Evolutionary conservation across 1,140 invertebrate genomes (phyloP), one percentile per base, ranked within the genome.

Genomic region (Maconellicoccus hirsutus): DNA sequence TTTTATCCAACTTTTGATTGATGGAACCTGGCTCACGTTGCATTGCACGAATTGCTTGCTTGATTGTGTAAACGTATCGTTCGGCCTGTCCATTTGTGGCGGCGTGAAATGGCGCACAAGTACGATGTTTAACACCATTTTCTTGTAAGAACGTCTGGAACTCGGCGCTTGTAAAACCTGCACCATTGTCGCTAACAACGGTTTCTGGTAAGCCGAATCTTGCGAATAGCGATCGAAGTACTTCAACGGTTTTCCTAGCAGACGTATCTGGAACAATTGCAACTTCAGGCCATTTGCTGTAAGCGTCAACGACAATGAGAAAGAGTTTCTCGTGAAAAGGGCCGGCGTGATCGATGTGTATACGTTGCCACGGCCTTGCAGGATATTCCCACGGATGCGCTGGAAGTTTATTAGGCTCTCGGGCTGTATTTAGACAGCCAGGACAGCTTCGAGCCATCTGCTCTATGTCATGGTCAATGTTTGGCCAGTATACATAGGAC

Each of bases 401-500:
- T 14, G 70, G 33, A 21, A 72, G 70, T 72, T 75, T 75, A 1
- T 52, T 0, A 19, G 74, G 74, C 33, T 61, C 74, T 26, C 72
- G 75, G 59, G 71, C 74, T 2, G 73, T 63, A 38, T 21, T 1
- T 72, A 26, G 22, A 59, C 70, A 73, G 10, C 69, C 61, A 2
- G 16, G n/a, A 25, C 72, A 73, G 26, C n/a, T 52, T 74, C 79
- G 80, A 3, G 80, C 76, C 23, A 75, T 73, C 19, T 74, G 76
- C 78, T 81, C 78, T 59, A 82, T 78, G 7, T 80, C 79, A 0
- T 72, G 72, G 73, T 82, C 79, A 0, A 84, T 76, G 8, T 76
- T 74, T 29, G 78, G 78, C 81, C 81, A 84, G 76, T 77, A 84
- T 1, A 80, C 73, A 70, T 79, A 79, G 1, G 72, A 75, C 71